phyloP scores from a whole-genome alignment of 37 sponge, comb jelly and placozoan species.

The Eunapius fragilis region DNA sequence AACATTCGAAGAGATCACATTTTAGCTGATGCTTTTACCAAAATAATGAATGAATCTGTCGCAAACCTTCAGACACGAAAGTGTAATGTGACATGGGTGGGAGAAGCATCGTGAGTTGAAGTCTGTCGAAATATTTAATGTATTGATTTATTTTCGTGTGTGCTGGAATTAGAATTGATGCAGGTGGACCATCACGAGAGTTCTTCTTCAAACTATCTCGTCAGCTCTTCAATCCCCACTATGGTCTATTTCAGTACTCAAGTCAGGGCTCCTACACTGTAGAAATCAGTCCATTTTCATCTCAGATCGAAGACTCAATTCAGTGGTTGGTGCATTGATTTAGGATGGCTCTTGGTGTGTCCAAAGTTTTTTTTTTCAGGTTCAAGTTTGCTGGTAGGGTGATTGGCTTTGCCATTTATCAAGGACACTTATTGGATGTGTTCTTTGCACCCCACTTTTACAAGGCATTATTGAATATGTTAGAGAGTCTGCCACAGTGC shows the following conservation, averaged over 20 bases:
- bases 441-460: conserved; percentile 93
- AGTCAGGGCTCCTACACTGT: conserved; percentile 80
- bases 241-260: conserved; percentile 94
- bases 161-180: conserved; percentile 53
- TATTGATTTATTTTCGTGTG: not conserved
- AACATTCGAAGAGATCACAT: conserved; percentile 16
- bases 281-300: conserved; percentile 66
- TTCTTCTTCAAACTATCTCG: conserved; percentile 90
- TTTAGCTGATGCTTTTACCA: conserved; percentile 51
- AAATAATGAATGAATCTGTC: conserved; percentile 48
- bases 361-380: conserved; percentile 4
- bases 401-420: conserved; percentile 82
- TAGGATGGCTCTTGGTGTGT: too few species aligned
- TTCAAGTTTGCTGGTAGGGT: conserved; percentile 88
- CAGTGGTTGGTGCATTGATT: conserved; percentile 49
- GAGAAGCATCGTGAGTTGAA: conserved; percentile 50
- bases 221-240: conserved; percentile 88
- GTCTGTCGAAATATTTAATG: not conserved
- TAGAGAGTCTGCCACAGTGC: not conserved
- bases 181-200: conserved; percentile 88
- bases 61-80: conserved; percentile 16
- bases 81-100: conserved; percentile 21
- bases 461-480: conserved; percentile 80
- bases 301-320: conserved; percentile 36
- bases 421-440: conserved; percentile 85